A percentile compares a stretch with the other conserved stretches of the same genome.
Conservation (phyloP, 2,797 vertebrate species). For the Hirundo rustica region DNA sequence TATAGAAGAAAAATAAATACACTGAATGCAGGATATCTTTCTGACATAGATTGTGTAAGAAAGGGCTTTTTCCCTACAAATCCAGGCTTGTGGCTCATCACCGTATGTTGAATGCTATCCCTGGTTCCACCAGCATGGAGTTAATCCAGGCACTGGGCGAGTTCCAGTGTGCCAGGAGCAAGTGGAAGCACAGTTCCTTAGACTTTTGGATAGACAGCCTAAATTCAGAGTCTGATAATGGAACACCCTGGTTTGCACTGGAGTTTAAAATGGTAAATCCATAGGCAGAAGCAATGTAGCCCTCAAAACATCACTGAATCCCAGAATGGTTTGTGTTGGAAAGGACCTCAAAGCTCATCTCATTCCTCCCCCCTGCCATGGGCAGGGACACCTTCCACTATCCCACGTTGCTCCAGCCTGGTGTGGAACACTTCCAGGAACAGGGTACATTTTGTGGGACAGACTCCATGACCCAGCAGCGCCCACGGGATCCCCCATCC, state of each 20-base stretch:
- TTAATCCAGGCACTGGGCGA: not conserved
- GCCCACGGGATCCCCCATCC: not conserved
- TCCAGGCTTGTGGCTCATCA: not conserved
- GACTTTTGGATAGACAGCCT: not conserved
- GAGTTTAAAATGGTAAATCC: not conserved
- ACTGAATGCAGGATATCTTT: not conserved
- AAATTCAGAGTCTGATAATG: not conserved
- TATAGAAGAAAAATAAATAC: not conserved
- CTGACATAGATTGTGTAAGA: not conserved
- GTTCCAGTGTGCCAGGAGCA: not conserved
- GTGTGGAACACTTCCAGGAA: not conserved
- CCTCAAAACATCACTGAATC: not conserved
- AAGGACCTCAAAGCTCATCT: not conserved
- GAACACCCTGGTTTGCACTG: not conserved
- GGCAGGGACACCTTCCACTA: not conserved
- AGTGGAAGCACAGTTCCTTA: not conserved
- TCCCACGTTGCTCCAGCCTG: not conserved
- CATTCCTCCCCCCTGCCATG: too few species aligned
- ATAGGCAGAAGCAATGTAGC: not conserved
- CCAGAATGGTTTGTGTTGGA: accelerated
- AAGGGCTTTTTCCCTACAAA: not conserved
- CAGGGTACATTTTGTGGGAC: not conserved
- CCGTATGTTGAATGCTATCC: not conserved
- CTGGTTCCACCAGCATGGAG: accelerated
- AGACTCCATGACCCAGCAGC: not conserved